Conservation (phyloP, 2,888 invertebrate genomes). For the Doris montereyensis region DNA sequence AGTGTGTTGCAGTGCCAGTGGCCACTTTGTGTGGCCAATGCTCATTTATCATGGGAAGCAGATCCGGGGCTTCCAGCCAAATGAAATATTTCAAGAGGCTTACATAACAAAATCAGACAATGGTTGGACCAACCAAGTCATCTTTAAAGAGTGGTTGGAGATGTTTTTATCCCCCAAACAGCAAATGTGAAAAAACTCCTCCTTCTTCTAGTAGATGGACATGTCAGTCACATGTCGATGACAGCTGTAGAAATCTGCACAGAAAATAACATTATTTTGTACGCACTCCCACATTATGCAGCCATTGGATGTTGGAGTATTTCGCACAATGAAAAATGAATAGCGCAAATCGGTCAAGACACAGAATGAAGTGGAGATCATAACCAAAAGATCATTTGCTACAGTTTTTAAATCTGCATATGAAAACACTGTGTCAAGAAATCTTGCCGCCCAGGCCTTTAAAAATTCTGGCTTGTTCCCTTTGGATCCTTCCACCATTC, state of each 20-base stretch:
- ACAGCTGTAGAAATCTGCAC: background rate
- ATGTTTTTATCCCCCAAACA: slow-evolving; percentile 18
- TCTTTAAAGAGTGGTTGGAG: slow-evolving; percentile 5
- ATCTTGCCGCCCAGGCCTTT: background rate
- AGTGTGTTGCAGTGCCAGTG: slow-evolving; percentile 7
- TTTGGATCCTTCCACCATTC: too few species aligned
- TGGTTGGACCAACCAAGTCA: slow-evolving; percentile 8
- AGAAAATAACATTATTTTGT: slow-evolving; percentile 14
- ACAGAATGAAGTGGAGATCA: background rate
- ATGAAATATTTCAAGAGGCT: slow-evolving; percentile 1
- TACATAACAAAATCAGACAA: slow-evolving; percentile 3
- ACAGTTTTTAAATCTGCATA: slow-evolving; percentile 8
- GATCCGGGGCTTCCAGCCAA: slow-evolving; percentile 16
- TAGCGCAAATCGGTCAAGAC: slow-evolving; percentile 2
- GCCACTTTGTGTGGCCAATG: slow-evolving; percentile 9
- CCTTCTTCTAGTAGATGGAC: slow-evolving; percentile 12
- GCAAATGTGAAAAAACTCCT: slow-evolving; percentile 5
- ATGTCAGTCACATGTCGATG: slow-evolving; percentile 3
- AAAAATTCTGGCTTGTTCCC: too few species aligned
- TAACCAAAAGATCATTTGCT: slow-evolving; percentile 14
- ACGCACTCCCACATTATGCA: slow-evolving; percentile 7
- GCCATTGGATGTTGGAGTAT: slow-evolving; percentile 23
- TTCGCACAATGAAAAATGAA: background rate
- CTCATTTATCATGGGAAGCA: slow-evolving; percentile 21
- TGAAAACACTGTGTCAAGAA: background rate